Percentiles rank a stretch among this genome's conserved stretches.
Conservation (phyloP, 1,140 invertebrate species). For the Drosophila orena region DNA sequence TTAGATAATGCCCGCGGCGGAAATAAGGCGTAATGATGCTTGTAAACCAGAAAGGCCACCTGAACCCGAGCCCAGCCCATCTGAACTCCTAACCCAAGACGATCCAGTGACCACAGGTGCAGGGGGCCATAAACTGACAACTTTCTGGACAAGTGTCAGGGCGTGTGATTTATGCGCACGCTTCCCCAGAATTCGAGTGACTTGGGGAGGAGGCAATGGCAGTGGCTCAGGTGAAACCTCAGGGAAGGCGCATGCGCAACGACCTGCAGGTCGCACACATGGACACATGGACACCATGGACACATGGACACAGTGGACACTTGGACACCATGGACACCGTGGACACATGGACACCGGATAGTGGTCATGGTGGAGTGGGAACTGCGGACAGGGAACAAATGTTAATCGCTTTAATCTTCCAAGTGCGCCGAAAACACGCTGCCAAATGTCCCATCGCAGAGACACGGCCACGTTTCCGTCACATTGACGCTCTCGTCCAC, state of each 20-base stretch:
- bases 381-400: conserved; percentile 72
- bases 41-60: conserved; percentile 58
- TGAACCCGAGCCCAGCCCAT: conserved; percentile 1
- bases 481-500: conserved; percentile 60
- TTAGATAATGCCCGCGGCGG: conserved; percentile 51
- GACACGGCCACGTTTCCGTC: conserved; percentile 71
- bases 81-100: conserved; percentile 65
- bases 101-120: conserved; percentile 55
- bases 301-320: conserved; percentile 3
- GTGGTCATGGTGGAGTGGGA: conserved; percentile 25
- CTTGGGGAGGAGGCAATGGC: conserved; percentile 41
- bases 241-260: conserved; percentile 70
- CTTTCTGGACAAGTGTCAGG: conserved; percentile 77
- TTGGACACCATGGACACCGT: conserved; percentile 12
- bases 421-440: conserved; percentile 79
- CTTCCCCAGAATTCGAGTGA: conserved; percentile 70
- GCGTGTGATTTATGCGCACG: conserved; percentile 76
- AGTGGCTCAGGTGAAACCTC: conserved; percentile 26
- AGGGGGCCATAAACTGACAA: conserved; percentile 75
- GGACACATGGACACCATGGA: conserved; percentile 10
- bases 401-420: conserved; percentile 82
- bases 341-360: conserved; percentile 8
- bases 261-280: conserved; percentile 57
- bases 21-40: conserved; percentile 74
- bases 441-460: conserved; percentile 51